A percentile compares a stretch with the other conserved stretches of the same genome.
phyloP scores from a whole-genome alignment of 1,140 invertebrate genomes.

The Nymphalis io region DNA sequence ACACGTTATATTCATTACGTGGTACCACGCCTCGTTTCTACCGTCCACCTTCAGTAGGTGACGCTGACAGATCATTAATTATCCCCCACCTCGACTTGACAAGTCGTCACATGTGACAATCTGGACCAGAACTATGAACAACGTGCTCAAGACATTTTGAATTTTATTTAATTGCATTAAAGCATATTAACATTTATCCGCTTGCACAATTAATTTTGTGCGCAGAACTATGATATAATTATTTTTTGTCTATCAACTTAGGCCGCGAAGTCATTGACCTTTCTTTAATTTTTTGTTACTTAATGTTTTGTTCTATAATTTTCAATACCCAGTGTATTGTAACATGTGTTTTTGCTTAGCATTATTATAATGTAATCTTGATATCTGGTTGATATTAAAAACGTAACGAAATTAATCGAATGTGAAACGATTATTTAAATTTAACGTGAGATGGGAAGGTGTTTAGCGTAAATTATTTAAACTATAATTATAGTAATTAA shows the following conservation, averaged over 20 bases:
- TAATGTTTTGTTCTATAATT: conserved; percentile 31
- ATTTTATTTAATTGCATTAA: conserved; percentile 8
- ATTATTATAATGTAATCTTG: conserved; percentile 37
- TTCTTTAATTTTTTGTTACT: conserved; percentile 31
- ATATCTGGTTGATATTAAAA: conserved; percentile 17
- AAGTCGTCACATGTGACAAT: conserved; percentile 38
- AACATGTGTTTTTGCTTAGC: conserved; percentile 33
- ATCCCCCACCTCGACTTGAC: conserved; percentile 53
- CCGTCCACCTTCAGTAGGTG: conserved; percentile 33
- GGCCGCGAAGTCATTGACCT: conserved; percentile 35
- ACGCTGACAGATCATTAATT: conserved; percentile 52
- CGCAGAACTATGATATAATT: conserved; percentile 29
- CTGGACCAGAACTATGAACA: conserved; percentile 1
- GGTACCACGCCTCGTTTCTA: conserved; percentile 22
- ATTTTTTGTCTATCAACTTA: conserved; percentile 41
- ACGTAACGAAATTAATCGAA: conserved; percentile 3
- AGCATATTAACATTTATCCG: background rate
- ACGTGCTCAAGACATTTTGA: background rate
- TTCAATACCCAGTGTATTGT: conserved; percentile 23
- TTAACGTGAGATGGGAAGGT: background rate
- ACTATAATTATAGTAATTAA: conserved; percentile 3
- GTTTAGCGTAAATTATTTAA: background rate
- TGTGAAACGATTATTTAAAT: background rate
- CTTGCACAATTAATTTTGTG: background rate
- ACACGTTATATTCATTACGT: conserved; percentile 15